Evolutionary conservation across 2,888 invertebrate species (phyloP), one percentile per base, ranked within the genome.

Genomic region (Rhyacophila evoluta): DNA sequence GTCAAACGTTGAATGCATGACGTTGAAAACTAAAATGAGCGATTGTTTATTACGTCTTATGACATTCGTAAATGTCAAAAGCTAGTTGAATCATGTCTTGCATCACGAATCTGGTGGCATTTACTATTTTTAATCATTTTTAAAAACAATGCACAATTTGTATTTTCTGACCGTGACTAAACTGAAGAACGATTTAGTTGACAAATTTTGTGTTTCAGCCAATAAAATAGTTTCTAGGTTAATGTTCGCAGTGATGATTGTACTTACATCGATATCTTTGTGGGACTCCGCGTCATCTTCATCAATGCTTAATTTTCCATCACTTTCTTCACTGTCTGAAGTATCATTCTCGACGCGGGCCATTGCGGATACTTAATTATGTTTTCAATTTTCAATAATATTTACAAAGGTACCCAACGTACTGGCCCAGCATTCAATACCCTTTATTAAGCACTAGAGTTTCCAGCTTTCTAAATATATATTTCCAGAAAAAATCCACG

Each of bases 271-370:
- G 25, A 73, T 38, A 29, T 80, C 80, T 41, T 74, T 71, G 41
- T 74, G 68, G 38, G 69, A 74, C 27, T 81, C 79, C 10, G 74
- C 81, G 10, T 38, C 75, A 27, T 75, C 77, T 15, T 69, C 75
- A 36, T 75, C 78, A 12, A 74, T 75, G 27, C 67, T 70, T 28
- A 80, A 37, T 68, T 77, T 80, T 28, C 73, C 80, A 25, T 77
- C 77, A 28, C 71, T 73, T 12, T 77, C 77, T 0, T 80, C 80
- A 67, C 76, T 80, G 19, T 80, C 79, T 6, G 79, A 77, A 25
- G 80, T 72, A 74, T 82, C 80, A 15, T 79, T 79, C 70, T 82
- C 82, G 8, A 82, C 82, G 29, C 82, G 80, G 15, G 82, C 82
- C 82, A 82, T 82, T 55, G 55, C 55, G 55, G 15, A 19, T 55